Evolutionary conservation across 1,140 invertebrate genomes (phyloP).

Genomic region (Pseudomyrmex gracilis): DNA sequence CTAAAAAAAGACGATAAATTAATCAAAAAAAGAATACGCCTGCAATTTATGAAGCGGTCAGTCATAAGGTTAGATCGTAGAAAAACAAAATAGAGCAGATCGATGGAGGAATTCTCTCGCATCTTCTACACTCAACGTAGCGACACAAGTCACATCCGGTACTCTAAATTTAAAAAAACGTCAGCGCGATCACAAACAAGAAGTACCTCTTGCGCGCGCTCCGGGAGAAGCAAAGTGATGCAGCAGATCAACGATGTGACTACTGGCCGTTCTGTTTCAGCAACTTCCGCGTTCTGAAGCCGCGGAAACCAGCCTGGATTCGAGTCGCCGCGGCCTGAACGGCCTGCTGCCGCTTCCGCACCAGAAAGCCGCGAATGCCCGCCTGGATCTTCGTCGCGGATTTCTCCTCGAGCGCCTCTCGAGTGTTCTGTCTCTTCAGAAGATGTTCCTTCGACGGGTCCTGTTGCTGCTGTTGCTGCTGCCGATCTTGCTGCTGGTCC

Average conservation of each 20-base stretch:
- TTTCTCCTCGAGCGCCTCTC: constrained; percentile 85
- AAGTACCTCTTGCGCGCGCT: constrained; percentile 30
- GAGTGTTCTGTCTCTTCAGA: constrained; percentile 54
- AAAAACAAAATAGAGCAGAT: not conserved
- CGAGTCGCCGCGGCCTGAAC: constrained; percentile 87
- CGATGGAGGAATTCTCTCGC: not conserved
- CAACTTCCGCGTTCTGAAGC: constrained; percentile 86
- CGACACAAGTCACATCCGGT: not conserved
- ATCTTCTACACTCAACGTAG: not conserved
- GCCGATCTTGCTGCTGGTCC: not conserved
- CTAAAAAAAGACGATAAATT: no score
- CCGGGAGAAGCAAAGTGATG: not conserved
- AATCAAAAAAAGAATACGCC: no score
- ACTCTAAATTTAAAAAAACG: constrained; percentile 16
- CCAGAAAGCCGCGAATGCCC: constrained; percentile 90
- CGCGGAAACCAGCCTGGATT: constrained; percentile 88
- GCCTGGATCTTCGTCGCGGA: constrained; percentile 92
- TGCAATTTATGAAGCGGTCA: no score
- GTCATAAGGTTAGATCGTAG: not conserved
- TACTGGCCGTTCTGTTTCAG: constrained; percentile 79
- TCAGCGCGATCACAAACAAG: constrained; percentile 30
- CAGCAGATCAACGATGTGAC: not conserved
- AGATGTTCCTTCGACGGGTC: constrained; percentile 26
- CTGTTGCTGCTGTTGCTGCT: constrained; percentile 12
- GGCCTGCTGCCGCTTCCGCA: constrained; percentile 87